Evolutionary conservation across 2,888 invertebrate genomes (phyloP).

Genomic region (Polymixis flavicincta): DNA sequence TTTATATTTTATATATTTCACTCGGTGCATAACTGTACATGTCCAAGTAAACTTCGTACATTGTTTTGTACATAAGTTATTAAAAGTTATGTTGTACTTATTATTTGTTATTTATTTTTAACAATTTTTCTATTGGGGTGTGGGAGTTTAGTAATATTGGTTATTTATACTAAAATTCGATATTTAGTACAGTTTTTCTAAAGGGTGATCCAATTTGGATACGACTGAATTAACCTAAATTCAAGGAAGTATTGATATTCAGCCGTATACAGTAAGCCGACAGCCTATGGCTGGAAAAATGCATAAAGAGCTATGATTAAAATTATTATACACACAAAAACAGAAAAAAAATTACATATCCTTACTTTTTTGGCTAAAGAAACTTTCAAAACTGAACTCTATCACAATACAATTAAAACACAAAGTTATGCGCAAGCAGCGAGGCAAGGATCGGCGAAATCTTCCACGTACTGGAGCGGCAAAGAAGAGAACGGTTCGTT

Average conservation of each 20-base stretch:
- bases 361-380: slow-evolving; percentile 2
- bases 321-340: not conserved
- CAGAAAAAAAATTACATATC: not conserved
- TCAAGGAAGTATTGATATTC: not conserved
- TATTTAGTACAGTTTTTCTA: slow-evolving; percentile 1
- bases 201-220: not conserved
- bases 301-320: not conserved
- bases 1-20: slow-evolving; percentile 64
- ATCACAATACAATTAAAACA: slow-evolving; percentile 74
- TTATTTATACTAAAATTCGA: slow-evolving; percentile 9
- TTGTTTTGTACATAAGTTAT: slow-evolving; percentile 83
- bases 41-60: slow-evolving; percentile 66
- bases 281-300: not conserved
- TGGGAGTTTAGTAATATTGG: slow-evolving; percentile 5
- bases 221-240: not conserved
- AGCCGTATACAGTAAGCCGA: not conserved
- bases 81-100: slow-evolving; percentile 81
- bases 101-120: slow-evolving; percentile 69
- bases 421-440: slow-evolving; percentile 89
- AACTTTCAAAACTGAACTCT: slow-evolving; percentile 57
- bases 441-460: slow-evolving; percentile 88
- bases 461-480: slow-evolving; percentile 87
- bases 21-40: slow-evolving; percentile 62
- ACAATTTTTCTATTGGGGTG: slow-evolving; percentile 9
- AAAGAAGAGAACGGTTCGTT: slow-evolving; percentile 90